Percentiles rank a stretch among this genome's conserved stretches.
phyloP scores from a whole-genome alignment of 2,113 vertebrate species.

The Pseudorectes ferrugineus region DNA sequence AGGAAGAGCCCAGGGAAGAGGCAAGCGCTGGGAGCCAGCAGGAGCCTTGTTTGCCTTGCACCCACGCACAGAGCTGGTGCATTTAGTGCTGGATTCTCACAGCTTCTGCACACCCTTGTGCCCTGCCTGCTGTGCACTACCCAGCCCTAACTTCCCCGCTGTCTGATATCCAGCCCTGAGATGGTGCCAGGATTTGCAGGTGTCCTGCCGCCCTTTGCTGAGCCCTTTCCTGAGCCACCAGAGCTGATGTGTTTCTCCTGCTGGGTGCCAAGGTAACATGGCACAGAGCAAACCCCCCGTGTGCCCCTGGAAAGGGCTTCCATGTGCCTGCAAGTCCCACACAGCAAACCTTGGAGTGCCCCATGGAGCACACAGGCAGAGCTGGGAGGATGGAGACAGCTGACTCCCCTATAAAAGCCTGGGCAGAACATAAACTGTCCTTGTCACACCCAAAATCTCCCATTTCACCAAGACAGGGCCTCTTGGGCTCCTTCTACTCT shows the following conservation, averaged over 20 bases:
- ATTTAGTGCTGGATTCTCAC: not conserved
- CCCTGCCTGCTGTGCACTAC: not conserved
- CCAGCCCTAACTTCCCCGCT: not conserved
- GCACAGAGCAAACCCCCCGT: not conserved
- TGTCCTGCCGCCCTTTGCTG: not conserved
- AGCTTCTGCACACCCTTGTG: not conserved
- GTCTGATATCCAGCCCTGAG: not conserved
- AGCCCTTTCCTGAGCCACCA: not conserved
- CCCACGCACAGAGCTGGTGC: not conserved
- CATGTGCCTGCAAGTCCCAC: not conserved
- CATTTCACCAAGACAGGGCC: not conserved
- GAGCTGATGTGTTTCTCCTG: not conserved
- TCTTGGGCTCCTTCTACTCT: not conserved
- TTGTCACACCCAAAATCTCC: not conserved
- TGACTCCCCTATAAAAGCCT: not conserved
- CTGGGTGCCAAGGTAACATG: not conserved
- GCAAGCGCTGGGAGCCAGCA: accelerated
- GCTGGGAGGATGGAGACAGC: no score
- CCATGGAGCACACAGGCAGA: accelerated
- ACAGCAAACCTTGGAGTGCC: not conserved
- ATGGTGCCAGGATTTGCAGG: accelerated
- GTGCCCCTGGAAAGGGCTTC: not conserved
- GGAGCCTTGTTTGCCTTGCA: not conserved
- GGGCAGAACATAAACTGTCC: not conserved
- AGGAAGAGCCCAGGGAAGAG: not conserved